Conservation (phyloP, 2,797 vertebrate genomes). For the Kryptopterus vitreolus region DNA sequence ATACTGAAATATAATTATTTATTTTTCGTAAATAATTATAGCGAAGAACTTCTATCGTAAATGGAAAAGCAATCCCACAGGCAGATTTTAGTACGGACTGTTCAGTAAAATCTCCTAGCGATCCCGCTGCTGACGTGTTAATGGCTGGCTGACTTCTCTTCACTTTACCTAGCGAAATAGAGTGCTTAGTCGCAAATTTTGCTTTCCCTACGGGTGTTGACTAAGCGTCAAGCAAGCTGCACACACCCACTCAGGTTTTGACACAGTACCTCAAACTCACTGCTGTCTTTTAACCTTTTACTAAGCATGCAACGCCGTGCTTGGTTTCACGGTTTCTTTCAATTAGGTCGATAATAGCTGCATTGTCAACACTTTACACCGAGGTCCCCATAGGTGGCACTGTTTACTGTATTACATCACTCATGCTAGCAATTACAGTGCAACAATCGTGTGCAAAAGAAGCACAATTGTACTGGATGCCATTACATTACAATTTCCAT, state of each 20-base stretch:
- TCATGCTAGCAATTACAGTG: not conserved
- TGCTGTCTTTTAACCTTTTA: not conserved
- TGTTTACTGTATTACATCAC: not conserved
- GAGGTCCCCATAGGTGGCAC: not conserved
- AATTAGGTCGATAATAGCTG: not conserved
- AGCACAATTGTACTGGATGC: not conserved
- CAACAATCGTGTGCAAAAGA: not conserved
- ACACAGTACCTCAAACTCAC: not conserved
- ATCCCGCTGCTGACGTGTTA: not conserved
- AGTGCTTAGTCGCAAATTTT: not conserved
- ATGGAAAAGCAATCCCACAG: not conserved
- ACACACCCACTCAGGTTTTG: not conserved
- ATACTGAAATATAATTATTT: not conserved
- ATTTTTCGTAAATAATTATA: too few relatives aligned
- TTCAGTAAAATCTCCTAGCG: not conserved
- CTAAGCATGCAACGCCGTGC: not conserved
- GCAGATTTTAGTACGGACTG: not conserved
- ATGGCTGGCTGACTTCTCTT: slow-evolving; percentile 10
- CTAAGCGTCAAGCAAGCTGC: slow-evolving; percentile 7
- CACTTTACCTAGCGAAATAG: not conserved
- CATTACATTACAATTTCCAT: not conserved
- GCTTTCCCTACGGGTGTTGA: slow-evolving; percentile 5
- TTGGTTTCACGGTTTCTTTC: not conserved
- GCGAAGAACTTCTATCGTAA: not conserved
- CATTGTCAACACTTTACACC: not conserved